Percentiles rank a stretch among this genome's conserved stretches.
Conservation (phyloP, 1,140 invertebrate species). For the Brachystomella parvula region DNA sequence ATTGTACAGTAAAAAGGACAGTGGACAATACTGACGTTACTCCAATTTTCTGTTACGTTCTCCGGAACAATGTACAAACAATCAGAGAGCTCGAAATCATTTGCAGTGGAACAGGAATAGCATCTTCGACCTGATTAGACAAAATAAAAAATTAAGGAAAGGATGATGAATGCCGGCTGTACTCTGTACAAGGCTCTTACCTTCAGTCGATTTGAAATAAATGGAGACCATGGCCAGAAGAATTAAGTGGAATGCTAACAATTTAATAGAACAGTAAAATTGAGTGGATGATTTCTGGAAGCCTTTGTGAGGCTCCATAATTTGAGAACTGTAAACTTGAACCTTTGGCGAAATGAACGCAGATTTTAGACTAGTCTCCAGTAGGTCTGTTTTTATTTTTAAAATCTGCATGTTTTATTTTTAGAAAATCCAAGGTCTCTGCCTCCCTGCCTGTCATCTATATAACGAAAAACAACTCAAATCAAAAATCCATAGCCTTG, state of each 20-base stretch:
- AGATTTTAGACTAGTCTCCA: background rate
- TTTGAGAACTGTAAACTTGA: background rate
- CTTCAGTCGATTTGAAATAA: background rate
- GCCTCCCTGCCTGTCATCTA: background rate
- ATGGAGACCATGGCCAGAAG: background rate
- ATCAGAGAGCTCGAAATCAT: background rate
- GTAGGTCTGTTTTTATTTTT: background rate
- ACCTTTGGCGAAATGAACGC: background rate
- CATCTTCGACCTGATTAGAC: background rate
- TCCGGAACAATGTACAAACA: conserved; percentile 16
- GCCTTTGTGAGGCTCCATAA: background rate
- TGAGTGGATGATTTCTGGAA: background rate
- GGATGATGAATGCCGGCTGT: no score
- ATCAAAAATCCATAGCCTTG: background rate
- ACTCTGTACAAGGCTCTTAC: no score
- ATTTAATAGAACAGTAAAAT: background rate
- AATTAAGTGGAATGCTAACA: no score
- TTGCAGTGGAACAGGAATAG: conserved; percentile 10
- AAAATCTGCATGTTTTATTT: background rate
- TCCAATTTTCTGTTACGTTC: conserved; percentile 23
- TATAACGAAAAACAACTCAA: background rate
- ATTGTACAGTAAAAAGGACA: conserved; percentile 27
- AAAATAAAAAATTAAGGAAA: background rate
- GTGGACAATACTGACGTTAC: conserved; percentile 12
- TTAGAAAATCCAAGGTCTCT: background rate